Evolutionary conservation across 2,113 vertebrate genomes (phyloP).

Genomic region (Acrocephalus arundinaceus): DNA sequence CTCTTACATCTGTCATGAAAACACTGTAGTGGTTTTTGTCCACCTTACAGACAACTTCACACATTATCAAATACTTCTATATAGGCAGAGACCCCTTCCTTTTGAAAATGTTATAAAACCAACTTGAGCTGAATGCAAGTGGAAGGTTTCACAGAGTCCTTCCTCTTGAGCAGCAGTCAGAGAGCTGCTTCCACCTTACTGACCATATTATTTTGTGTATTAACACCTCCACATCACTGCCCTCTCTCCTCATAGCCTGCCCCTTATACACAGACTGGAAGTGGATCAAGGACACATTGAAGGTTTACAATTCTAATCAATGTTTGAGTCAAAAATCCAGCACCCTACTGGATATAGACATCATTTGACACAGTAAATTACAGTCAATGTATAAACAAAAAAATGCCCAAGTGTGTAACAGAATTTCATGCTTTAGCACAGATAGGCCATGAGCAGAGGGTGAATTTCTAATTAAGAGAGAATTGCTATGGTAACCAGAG

Average conservation of each 20-base stretch:
- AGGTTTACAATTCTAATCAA: not conserved
- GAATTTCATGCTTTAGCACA: not conserved
- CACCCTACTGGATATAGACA: not conserved
- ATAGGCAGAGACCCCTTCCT: not conserved
- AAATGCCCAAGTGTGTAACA: not conserved
- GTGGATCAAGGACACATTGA: not conserved
- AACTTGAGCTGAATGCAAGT: not conserved
- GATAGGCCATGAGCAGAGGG: conserved; percentile 24
- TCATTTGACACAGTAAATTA: not conserved
- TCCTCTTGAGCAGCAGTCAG: not conserved
- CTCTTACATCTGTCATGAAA: not conserved
- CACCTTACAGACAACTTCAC: not conserved
- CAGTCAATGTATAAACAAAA: not conserved
- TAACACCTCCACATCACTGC: not conserved
- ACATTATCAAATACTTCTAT: not conserved
- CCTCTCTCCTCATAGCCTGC: not conserved
- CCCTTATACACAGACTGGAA: not conserved
- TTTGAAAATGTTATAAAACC: not conserved
- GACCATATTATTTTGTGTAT: not conserved
- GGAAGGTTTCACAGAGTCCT: not conserved
- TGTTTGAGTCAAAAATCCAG: not conserved
- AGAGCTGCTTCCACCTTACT: not conserved
- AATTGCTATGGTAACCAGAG: conserved; percentile 64
- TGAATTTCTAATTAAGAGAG: conserved; percentile 50
- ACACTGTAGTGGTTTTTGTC: not conserved